Evolutionary conservation across 2,888 invertebrate species (phyloP).

Genomic region (Chrysotoxum bicinctum): DNA sequence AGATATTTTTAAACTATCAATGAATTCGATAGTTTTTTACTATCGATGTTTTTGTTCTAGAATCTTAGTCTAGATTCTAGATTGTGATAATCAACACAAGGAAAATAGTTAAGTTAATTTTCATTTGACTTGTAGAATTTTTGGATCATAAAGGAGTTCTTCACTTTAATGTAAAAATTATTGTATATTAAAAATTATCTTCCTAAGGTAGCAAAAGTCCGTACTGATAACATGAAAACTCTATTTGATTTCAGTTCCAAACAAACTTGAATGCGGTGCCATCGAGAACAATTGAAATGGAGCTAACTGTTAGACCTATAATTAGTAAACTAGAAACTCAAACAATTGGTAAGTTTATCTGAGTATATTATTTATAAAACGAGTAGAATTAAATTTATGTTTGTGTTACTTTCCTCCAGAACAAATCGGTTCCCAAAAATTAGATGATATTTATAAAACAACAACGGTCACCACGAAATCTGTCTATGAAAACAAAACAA

Average conservation of each 20-base stretch:
- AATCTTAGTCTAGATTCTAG: too few relatives aligned
- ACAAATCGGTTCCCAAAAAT: constrained; percentile 41
- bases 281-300: constrained; percentile 48
- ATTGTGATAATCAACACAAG: too few relatives aligned
- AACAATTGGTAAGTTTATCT: constrained; percentile 37
- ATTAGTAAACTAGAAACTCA: constrained; percentile 35
- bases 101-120: too few relatives aligned
- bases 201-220: background rate
- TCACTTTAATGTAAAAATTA: background rate
- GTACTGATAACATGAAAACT: background rate
- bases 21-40: too few relatives aligned
- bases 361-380: background rate
- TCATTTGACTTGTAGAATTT: background rate
- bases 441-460: background rate
- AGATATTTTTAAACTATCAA: too few relatives aligned
- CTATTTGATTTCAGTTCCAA: background rate
- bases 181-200: background rate
- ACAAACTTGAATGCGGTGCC: constrained; percentile 37
- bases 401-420: background rate
- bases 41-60: too few relatives aligned
- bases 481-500: constrained; percentile 75
- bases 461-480: constrained; percentile 35
- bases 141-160: background rate
- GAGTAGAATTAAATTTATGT: background rate
- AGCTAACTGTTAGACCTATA: constrained; percentile 51